Evolutionary conservation across 1,140 invertebrate species (phyloP).

Genomic region (Himalopsyche phryganea): DNA sequence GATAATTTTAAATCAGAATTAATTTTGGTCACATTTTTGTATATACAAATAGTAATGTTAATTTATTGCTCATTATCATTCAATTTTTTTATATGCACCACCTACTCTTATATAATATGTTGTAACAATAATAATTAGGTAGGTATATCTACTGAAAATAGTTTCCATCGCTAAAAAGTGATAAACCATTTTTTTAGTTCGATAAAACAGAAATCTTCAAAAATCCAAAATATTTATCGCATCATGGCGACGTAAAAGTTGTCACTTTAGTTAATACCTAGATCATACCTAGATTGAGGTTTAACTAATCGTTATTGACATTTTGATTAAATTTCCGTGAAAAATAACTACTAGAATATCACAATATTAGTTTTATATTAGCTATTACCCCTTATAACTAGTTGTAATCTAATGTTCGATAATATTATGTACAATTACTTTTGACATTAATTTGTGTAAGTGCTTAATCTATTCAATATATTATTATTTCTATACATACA

Average conservation of each 20-base stretch:
- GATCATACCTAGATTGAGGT: background rate
- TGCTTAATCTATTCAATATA: too few relatives aligned
- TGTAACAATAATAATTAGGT: too few relatives aligned
- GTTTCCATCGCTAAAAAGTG: too few relatives aligned
- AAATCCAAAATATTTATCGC: slow-evolving; percentile 25
- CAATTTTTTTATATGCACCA: too few relatives aligned
- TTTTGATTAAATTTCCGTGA: background rate
- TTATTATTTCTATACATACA: too few relatives aligned
- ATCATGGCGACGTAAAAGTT: slow-evolving; percentile 26
- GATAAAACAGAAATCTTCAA: background rate
- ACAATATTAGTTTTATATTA: background rate
- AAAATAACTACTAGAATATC: background rate
- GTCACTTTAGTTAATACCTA: slow-evolving; percentile 13
- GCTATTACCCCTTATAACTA: background rate
- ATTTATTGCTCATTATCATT: too few relatives aligned
- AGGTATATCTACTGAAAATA: too few relatives aligned
- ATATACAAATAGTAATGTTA: too few relatives aligned
- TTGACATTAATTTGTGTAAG: background rate
- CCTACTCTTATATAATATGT: too few relatives aligned
- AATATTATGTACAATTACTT: background rate
- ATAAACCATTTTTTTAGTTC: too few relatives aligned
- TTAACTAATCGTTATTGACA: background rate
- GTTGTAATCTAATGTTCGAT: background rate
- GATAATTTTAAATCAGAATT: too few relatives aligned
- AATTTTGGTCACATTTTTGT: too few relatives aligned